Evolutionary conservation across 2,888 invertebrate species (phyloP), one percentile per base, ranked within the genome.

Genomic region (Lepidonotus clava): DNA sequence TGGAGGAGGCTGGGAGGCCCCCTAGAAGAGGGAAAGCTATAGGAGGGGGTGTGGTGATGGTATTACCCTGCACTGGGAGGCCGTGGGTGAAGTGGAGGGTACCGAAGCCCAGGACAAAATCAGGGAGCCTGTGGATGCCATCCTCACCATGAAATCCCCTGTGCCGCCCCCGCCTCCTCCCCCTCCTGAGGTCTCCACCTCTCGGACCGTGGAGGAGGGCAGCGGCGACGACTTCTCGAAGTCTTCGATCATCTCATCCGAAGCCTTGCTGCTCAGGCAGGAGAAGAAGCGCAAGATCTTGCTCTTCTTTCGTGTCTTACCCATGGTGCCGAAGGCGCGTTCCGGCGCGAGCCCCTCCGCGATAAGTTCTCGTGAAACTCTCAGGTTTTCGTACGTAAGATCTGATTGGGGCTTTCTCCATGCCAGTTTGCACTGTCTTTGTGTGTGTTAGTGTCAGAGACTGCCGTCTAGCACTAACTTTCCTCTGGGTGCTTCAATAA

Each of bases 201-300:
- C 85, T 5, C 51, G 24, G 1, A 86, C 80, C n/a, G 87, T 76
- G 11, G 86, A 80, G 11, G 88, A 87, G 11, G 76, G 77, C 38
- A 53, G 85, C 0, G 86, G 87, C 36, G 89, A 86, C 6, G 86
- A 83, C 18, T 77, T 38, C 32, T 51, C 77, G 5, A 76, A 32
- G 61, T 83, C 84, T 5, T 87, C 88, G 14, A 51, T 61, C 14
- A 53, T n/a, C 1, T 66, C 80, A 21, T 89, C 89, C 56, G 88
- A 86, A 0, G 85, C n/a, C 77, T 87, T 86, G 83, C 87, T 87
- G 28, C 87, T 85, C 28, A 89, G 85, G 40, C 89, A 89, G 24
- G 88, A 86, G 86, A 89, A 89, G 71, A 89, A 88, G 34, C 86
- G 86, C 71, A 88, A 88, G 76, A 89, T 85, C 51, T 89, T 89